Evolutionary conservation across 2,797 vertebrate species (phyloP).

Genomic region (Sardinella longiceps): DNA sequence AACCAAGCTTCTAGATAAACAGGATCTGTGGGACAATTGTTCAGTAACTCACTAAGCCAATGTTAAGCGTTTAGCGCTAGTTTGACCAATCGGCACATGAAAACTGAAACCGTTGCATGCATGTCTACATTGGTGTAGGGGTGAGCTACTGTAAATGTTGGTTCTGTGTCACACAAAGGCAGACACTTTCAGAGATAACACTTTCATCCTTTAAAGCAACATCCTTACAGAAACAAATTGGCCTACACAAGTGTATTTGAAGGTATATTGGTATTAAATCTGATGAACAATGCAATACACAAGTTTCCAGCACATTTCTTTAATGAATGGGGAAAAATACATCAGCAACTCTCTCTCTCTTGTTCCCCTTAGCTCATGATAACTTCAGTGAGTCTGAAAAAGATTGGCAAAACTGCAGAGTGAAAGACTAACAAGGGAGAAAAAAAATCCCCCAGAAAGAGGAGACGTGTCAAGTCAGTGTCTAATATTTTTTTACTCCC

Average conservation of each 20-base stretch:
- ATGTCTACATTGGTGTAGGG: too few species aligned
- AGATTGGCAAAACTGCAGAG: neutral
- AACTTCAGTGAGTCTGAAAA: neutral
- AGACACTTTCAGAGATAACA: too few species aligned
- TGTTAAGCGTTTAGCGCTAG: too few species aligned
- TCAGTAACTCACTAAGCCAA: too few species aligned
- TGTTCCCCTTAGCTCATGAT: neutral
- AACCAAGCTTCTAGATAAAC: neutral
- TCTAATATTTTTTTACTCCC: neutral
- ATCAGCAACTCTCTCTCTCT: neutral
- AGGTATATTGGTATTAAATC: neutral
- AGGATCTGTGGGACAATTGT: too few species aligned
- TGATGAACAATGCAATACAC: neutral
- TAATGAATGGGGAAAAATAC: neutral
- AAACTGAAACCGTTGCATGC: too few species aligned
- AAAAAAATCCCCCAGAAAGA: neutral
- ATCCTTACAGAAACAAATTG: neutral
- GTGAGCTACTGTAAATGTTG: too few species aligned
- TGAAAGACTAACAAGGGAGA: neutral
- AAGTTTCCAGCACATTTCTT: neutral
- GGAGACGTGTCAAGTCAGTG: neutral
- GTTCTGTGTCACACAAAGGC: too few species aligned
- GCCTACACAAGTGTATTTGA: neutral
- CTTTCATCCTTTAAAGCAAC: too few species aligned
- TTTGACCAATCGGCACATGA: too few species aligned